These are phyloP conservation scores for Actinia equina DNA, from an alignment of 64 coral and sea anemone species.

Conservation along the genomic window DNA sequence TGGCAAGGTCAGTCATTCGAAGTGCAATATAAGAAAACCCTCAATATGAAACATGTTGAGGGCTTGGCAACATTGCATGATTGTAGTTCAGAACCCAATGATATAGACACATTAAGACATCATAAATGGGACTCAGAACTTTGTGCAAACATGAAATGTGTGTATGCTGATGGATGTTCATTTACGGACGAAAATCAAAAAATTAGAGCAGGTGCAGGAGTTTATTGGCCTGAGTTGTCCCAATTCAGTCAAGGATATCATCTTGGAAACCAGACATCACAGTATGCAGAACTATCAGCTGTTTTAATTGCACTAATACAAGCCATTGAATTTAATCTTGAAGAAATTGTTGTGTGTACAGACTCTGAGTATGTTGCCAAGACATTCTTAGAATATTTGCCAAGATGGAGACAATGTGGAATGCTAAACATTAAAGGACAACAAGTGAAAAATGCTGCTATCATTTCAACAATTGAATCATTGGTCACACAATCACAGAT, in stretches of 20 bases:
- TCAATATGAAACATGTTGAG: conserved; percentile 15
- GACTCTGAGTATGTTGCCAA: too few species aligned
- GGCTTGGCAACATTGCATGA: conserved; percentile 1
- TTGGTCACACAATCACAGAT: background rate
- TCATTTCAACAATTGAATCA: conserved; percentile 9
- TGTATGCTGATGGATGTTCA: conserved; percentile 6
- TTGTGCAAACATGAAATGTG: background rate
- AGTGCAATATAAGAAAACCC: background rate
- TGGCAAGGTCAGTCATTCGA: conserved; percentile 13
- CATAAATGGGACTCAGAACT: background rate
- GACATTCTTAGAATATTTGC: conserved; percentile 3
- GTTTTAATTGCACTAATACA: too few species aligned
- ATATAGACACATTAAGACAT: background rate
- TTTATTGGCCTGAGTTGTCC: too few species aligned
- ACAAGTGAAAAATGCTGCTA: background rate
- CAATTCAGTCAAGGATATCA: too few species aligned
- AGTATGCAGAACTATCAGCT: too few species aligned
- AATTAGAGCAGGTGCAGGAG: too few species aligned
- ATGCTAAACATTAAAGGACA: conserved; percentile 19
- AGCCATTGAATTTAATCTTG: too few species aligned
- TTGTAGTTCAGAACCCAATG: background rate
- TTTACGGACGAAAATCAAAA: background rate
- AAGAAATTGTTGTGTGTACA: too few species aligned
- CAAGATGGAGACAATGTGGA: background rate
- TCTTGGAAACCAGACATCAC: too few species aligned